Percentiles rank a stretch among this genome's conserved stretches.
These are phyloP conservation scores for Cremastinae sp. DNA, from an alignment of 2,888 invertebrate species.

Conservation along the genomic window DNA sequence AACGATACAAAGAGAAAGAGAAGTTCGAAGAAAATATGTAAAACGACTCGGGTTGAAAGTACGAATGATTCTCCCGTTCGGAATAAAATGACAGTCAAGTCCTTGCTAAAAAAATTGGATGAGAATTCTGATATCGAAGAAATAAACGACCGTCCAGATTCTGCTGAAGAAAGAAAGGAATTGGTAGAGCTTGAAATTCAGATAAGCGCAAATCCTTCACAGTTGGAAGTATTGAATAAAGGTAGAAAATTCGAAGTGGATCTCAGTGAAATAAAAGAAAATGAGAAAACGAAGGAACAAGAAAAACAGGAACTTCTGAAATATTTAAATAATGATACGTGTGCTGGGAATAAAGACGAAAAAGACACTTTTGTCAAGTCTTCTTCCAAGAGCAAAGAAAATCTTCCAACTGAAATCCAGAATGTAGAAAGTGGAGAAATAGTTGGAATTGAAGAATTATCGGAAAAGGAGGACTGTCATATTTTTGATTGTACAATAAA, in stretches of 20 bases:
- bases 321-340: slow-evolving; percentile 60
- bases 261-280: slow-evolving; percentile 59
- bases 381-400: background rate
- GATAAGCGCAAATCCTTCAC: slow-evolving; percentile 56
- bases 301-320: slow-evolving; percentile 61
- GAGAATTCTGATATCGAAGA: background rate
- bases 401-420: background rate
- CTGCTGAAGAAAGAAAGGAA: slow-evolving; percentile 3
- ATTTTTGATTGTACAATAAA: background rate
- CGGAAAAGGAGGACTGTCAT: background rate
- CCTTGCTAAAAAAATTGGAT: slow-evolving; percentile 27
- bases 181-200: slow-evolving; percentile 62
- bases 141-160: background rate
- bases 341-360: background rate
- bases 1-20: background rate
- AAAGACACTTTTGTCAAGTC: background rate
- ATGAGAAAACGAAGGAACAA: slow-evolving; percentile 52
- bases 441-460: background rate
- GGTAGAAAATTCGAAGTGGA: slow-evolving; percentile 64
- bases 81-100: slow-evolving; percentile 25
- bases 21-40: slow-evolving; percentile 1
- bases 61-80: too few relatives aligned
- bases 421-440: background rate
- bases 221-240: slow-evolving; percentile 68
- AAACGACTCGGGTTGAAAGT: background rate